Percentiles rank a stretch among this genome's conserved stretches.
These are phyloP conservation scores for Cerastis leucographa DNA, from an alignment of 2,888 invertebrate genomes.

Conservation along the genomic window DNA sequence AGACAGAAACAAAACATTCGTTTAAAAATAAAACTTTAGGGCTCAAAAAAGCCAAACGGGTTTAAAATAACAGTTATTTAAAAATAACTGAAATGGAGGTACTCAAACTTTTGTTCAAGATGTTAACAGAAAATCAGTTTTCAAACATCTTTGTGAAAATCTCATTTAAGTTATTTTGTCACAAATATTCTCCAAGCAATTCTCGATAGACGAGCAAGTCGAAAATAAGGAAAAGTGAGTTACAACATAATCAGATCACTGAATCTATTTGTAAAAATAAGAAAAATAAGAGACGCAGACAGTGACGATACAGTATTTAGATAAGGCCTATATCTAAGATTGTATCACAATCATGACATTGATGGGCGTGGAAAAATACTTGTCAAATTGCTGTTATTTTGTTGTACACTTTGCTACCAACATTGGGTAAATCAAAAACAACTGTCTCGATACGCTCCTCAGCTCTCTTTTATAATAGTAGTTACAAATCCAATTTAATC, in stretches of 20 bases:
- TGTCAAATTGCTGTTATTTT: conserved; percentile 21
- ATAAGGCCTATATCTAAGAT: conserved; percentile 57
- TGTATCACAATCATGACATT: conserved; percentile 43
- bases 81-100: background rate
- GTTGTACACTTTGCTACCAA: background rate
- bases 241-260: conserved; percentile 32
- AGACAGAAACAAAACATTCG: background rate
- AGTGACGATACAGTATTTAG: conserved; percentile 48
- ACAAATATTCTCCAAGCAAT: background rate
- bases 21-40: conserved; percentile 1
- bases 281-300: conserved; percentile 35
- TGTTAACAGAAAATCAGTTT: background rate
- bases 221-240: conserved; percentile 2
- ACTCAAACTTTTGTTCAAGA: background rate
- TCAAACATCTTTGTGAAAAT: background rate
- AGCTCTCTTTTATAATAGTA: background rate
- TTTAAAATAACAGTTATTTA: background rate
- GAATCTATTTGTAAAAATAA: conserved; percentile 36
- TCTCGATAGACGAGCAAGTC: background rate
- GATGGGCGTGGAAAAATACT: conserved; percentile 56
- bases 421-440: background rate
- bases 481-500: background rate
- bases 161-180: background rate
- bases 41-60: background rate
- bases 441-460: no score